Evolutionary conservation across 2,888 invertebrate genomes (phyloP).

Genomic region (Timema cristinae): DNA sequence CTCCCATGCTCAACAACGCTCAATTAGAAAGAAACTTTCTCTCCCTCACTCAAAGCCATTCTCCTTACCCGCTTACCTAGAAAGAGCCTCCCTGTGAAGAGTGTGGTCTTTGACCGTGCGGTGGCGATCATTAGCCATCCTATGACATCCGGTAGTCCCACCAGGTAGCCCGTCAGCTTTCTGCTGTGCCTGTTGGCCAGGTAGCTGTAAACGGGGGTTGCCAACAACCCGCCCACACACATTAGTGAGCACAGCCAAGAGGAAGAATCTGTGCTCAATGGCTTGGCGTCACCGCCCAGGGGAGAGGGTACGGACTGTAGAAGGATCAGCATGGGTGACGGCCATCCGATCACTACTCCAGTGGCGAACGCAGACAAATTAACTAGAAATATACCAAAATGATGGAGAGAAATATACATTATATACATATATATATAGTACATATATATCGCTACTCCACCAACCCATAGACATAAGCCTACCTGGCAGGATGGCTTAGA

Average conservation of each 20-base stretch:
- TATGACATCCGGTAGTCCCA: conserved; percentile 52
- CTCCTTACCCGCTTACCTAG: conserved; percentile 40
- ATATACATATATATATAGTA: too few species aligned
- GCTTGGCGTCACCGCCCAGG: conserved; percentile 31
- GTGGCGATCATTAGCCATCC: conserved; percentile 56
- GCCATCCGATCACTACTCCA: conserved; percentile 22
- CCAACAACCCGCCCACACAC: conserved; percentile 53
- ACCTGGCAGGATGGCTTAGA: too few species aligned
- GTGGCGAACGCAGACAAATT: conserved; percentile 16
- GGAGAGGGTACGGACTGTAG: conserved; percentile 40
- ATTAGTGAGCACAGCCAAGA: conserved; percentile 55
- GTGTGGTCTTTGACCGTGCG: conserved; percentile 45
- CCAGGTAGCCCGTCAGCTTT: conserved; percentile 50
- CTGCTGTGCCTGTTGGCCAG: conserved; percentile 52
- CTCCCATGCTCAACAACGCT: too few species aligned
- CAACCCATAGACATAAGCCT: too few species aligned
- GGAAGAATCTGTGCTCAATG: conserved; percentile 49
- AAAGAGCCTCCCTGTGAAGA: conserved; percentile 53
- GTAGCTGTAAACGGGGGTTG: conserved; percentile 48
- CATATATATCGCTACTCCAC: too few species aligned
- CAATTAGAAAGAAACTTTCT: too few species aligned
- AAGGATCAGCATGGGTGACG: conserved; percentile 37
- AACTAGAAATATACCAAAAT: neutral
- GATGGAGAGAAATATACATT: too few species aligned
- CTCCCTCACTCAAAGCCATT: too few species aligned